Percentiles rank a stretch among this genome's conserved stretches.
These are phyloP conservation scores for Larimichthys polyactis DNA, from an alignment of 2,113 vertebrate genomes.

Conservation along the genomic window DNA sequence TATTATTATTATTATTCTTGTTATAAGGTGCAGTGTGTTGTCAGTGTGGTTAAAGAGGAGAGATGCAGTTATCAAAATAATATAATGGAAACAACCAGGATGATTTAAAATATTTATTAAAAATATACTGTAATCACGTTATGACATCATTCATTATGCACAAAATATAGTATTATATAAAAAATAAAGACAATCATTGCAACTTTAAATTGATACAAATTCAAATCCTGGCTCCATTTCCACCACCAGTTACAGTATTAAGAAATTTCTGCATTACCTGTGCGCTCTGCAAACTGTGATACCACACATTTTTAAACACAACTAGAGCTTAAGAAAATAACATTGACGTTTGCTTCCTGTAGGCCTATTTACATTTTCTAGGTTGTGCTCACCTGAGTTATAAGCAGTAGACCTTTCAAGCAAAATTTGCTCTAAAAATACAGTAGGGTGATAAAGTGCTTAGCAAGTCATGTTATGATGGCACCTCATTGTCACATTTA, in stretches of 20 bases:
- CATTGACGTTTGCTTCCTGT: constrained; percentile 36
- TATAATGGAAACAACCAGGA: not conserved
- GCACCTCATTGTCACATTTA: constrained; percentile 49
- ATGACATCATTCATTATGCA: not conserved
- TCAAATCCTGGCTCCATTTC: constrained; percentile 47
- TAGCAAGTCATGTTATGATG: constrained; percentile 43
- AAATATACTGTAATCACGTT: constrained; percentile 73
- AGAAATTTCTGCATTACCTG: constrained; percentile 35
- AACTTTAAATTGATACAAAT: constrained; percentile 53
- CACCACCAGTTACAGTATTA: constrained; percentile 65
- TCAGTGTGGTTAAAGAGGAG: not conserved
- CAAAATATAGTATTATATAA: constrained; percentile 62
- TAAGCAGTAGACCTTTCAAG: constrained; percentile 40
- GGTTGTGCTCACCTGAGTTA: constrained; percentile 26
- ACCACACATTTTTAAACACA: constrained; percentile 41
- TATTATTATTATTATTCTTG: not conserved
- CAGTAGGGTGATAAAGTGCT: constrained; percentile 80
- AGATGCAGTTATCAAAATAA: not conserved
- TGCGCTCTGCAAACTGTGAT: constrained; percentile 31
- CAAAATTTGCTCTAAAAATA: constrained; percentile 57
- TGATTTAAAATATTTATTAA: constrained; percentile 67
- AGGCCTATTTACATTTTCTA: constrained; percentile 23
- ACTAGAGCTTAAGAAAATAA: constrained; percentile 50
- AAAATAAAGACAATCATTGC: constrained; percentile 58
- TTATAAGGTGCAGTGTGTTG: not conserved